Percentiles rank a stretch among this genome's conserved stretches.
phyloP scores from a whole-genome alignment of 2,888 invertebrate species.

The Coenonympha arcania region DNA sequence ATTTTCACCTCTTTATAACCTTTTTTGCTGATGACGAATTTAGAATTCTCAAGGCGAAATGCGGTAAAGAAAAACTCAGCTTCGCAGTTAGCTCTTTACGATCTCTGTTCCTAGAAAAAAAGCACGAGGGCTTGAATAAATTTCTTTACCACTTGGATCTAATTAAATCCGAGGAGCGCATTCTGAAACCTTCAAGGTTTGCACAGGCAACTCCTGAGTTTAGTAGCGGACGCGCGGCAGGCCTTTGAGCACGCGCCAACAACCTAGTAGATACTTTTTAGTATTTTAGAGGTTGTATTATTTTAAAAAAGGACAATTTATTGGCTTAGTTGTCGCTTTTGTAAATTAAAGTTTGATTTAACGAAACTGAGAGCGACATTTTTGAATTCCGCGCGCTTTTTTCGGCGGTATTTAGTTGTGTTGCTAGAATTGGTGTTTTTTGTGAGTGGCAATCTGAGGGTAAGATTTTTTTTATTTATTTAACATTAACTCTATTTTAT shows the following conservation, averaged over 20 bases:
- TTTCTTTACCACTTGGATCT: constrained; percentile 28
- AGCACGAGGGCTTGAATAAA: constrained; percentile 24
- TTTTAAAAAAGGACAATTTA: constrained; percentile 19
- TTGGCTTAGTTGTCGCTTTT: constrained; percentile 21
- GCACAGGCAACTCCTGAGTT: constrained; percentile 35
- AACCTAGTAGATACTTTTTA: constrained; percentile 44
- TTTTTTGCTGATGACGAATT: neutral
- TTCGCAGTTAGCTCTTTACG: neutral
- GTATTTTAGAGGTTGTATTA: constrained; percentile 56
- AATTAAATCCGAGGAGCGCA: constrained; percentile 39
- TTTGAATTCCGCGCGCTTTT: constrained; percentile 44
- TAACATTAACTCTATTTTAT: too few species aligned
- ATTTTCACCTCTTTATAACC: neutral
- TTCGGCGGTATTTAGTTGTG: constrained; percentile 46
- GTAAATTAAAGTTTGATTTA: constrained; percentile 23
- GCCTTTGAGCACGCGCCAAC: constrained; percentile 60
- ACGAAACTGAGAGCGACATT: constrained; percentile 34
- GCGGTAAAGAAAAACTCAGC: neutral
- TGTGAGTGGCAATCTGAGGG: constrained; percentile 36
- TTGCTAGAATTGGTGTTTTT: constrained; percentile 38
- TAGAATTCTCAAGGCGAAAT: neutral
- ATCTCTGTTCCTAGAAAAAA: constrained; percentile 1
- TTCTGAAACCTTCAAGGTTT: constrained; percentile 64
- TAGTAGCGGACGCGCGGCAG: constrained; percentile 54
- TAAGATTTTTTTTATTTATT: constrained; percentile 30